Percentiles rank a stretch among this genome's conserved stretches.
Conservation (phyloP, 2,888 invertebrate genomes). For the Lithodes maja region DNA sequence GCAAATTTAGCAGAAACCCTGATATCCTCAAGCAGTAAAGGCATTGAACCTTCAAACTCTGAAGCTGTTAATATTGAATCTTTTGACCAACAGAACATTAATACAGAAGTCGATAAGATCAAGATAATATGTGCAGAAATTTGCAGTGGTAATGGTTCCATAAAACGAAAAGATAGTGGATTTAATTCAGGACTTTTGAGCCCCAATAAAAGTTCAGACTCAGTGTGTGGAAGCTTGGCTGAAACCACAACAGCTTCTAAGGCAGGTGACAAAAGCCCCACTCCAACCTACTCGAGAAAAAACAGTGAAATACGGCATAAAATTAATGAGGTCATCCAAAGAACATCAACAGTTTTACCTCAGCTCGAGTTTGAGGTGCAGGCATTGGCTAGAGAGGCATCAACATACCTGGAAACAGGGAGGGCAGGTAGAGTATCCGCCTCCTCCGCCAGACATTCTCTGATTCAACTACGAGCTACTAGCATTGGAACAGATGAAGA, state of each 20-base stretch:
- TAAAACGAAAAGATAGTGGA: not conserved
- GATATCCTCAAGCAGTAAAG: not conserved
- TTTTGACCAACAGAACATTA: not conserved
- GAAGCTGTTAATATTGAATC: not conserved
- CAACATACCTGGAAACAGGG: constrained; percentile 24
- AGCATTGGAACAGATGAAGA: constrained; percentile 39
- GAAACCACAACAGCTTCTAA: not conserved
- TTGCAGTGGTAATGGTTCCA: not conserved
- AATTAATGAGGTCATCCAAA: not conserved
- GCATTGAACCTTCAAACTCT: not conserved
- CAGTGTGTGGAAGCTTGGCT: not conserved
- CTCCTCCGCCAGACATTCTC: not conserved
- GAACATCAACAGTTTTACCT: constrained; percentile 11
- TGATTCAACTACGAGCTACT: not conserved
- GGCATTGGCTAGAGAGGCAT: constrained; percentile 37
- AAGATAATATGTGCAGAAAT: not conserved
- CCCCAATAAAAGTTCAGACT: not conserved
- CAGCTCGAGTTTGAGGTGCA: constrained; percentile 48
- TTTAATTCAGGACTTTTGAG: not conserved
- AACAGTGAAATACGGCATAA: not conserved
- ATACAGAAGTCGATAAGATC: not conserved
- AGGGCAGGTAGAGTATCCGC: constrained; percentile 7
- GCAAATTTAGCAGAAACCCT: not conserved
- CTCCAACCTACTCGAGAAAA: not conserved
- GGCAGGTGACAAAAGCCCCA: not conserved